Evolutionary conservation across 2,797 vertebrate species (phyloP).

Genomic region (Cuculus canorus): DNA sequence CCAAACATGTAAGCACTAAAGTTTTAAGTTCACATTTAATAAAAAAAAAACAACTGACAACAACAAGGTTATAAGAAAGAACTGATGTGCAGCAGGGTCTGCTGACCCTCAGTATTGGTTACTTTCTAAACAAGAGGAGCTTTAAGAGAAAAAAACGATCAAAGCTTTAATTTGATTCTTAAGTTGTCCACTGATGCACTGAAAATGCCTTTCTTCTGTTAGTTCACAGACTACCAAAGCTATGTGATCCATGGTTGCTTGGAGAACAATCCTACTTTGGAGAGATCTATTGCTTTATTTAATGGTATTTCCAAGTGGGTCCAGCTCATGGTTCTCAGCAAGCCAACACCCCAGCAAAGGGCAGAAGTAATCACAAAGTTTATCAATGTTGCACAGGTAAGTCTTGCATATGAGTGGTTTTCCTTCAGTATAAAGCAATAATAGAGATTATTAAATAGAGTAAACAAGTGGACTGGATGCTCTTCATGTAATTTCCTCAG

Average conservation of each 20-base stretch:
- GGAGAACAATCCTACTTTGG: slow-evolving; percentile 93
- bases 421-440: neutral
- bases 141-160: neutral
- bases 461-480: neutral
- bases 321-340: slow-evolving; percentile 98
- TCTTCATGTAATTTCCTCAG: neutral
- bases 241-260: slow-evolving; percentile 93
- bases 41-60: neutral
- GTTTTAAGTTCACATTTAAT: neutral
- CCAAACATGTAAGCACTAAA: neutral
- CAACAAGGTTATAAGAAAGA: neutral
- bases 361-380: slow-evolving; percentile 97
- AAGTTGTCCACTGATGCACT: neutral
- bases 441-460: neutral
- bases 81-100: neutral
- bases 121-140: neutral
- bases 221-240: slow-evolving; percentile 97
- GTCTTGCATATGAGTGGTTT: neutral
- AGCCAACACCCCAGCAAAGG: slow-evolving; percentile 92
- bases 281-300: slow-evolving; percentile 95
- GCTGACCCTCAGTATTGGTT: neutral
- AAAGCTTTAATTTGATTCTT: neutral
- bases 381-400: slow-evolving; percentile 95
- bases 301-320: slow-evolving; percentile 98
- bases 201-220: slow-evolving; percentile 33